Percentiles rank a stretch among this genome's conserved stretches.
Evolutionary conservation across 2,888 invertebrate genomes (phyloP).

Genomic region (Tetanocera ferruginea): DNA sequence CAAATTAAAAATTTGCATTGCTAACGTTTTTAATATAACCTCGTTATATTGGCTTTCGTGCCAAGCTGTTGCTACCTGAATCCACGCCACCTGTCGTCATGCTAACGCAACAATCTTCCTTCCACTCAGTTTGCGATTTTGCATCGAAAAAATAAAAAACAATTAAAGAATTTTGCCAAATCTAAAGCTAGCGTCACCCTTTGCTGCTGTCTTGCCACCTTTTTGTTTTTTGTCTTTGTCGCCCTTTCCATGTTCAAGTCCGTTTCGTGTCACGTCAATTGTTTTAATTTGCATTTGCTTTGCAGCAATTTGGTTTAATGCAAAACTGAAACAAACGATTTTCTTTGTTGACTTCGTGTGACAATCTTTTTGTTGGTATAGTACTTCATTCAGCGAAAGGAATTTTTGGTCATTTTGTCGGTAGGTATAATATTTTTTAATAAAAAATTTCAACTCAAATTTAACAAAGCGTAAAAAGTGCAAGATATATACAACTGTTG

Average conservation of each 20-base stretch:
- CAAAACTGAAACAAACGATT: neutral
- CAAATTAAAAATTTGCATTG: constrained; percentile 18
- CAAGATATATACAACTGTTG: no score
- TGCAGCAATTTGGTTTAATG: neutral
- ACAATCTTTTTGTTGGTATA: neutral
- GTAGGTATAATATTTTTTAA: no score
- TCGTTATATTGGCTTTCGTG: neutral
- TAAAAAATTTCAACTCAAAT: neutral
- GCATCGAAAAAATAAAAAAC: constrained; percentile 16
- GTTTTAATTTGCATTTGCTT: neutral
- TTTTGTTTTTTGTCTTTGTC: neutral
- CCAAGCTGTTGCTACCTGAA: constrained; percentile 3
- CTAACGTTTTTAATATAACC: constrained; percentile 4
- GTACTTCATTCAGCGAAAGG: no score
- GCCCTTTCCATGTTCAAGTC: neutral
- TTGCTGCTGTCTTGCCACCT: neutral
- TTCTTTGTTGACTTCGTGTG: neutral
- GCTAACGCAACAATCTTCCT: neutral
- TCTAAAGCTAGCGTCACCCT: neutral
- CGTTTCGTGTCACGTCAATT: neutral
- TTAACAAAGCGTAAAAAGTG: no score
- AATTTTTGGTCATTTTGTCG: no score
- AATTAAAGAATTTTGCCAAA: constrained; percentile 19
- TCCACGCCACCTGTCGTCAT: neutral
- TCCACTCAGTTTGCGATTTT: neutral